phyloP scores from a whole-genome alignment of 1,140 invertebrate species.

The Heliconius nattereri region DNA sequence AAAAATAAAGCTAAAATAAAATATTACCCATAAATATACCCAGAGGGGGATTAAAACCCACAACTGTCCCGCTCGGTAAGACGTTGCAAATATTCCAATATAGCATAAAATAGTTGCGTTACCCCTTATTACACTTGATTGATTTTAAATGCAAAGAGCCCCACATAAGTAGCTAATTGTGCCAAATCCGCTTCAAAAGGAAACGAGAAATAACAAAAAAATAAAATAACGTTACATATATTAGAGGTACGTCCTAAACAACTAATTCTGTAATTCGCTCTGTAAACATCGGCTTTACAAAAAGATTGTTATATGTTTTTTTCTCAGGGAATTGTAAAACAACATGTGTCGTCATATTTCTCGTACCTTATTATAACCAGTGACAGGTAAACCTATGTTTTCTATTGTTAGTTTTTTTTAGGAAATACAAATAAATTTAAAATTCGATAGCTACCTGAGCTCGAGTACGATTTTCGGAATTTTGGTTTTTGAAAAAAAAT shows the following conservation, averaged over 20 bases:
- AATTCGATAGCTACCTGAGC: conserved; percentile 73
- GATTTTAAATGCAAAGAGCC: conserved; percentile 52
- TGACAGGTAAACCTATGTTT: conserved; percentile 69
- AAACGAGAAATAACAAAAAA: background rate
- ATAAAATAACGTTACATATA: conserved; percentile 44
- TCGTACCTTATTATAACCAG: conserved; percentile 76
- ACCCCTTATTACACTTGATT: conserved; percentile 53
- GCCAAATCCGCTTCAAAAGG: conserved; percentile 66
- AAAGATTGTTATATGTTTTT: conserved; percentile 28
- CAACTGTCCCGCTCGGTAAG: background rate
- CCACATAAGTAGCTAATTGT: conserved; percentile 63
- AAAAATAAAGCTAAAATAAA: too few species aligned
- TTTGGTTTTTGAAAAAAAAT: conserved; percentile 70
- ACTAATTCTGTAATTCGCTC: conserved; percentile 63
- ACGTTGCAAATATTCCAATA: background rate
- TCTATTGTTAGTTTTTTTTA: conserved; percentile 73
- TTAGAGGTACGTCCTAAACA: conserved; percentile 54
- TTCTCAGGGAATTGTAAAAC: conserved; percentile 54
- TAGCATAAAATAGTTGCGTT: background rate
- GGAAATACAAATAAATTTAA: conserved; percentile 78
- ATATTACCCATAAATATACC: too few species aligned
- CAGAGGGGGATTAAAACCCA: background rate
- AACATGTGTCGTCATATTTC: conserved; percentile 77
- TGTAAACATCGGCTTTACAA: conserved; percentile 46
- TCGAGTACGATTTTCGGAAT: conserved; percentile 75